Conservation (phyloP, 1,140 invertebrate species). For the Tenebrio molitor region DNA sequence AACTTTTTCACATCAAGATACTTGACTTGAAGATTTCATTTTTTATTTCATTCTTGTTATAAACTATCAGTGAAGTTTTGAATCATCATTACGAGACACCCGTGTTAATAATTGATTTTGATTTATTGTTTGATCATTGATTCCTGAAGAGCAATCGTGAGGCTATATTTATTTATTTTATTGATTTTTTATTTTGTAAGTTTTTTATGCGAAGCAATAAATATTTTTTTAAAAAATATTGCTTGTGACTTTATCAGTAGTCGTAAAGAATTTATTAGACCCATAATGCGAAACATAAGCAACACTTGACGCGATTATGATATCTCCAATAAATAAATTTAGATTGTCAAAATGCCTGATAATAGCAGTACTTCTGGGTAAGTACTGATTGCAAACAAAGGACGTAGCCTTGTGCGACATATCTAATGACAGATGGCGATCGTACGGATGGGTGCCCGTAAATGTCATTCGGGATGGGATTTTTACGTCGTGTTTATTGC, state of each 20-base stretch:
- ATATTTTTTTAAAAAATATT: conserved; percentile 7
- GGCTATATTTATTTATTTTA: conserved; percentile 32
- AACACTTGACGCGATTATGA: conserved; percentile 12
- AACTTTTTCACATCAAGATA: too few species aligned
- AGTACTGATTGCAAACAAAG: conserved; percentile 15
- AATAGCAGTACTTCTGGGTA: conserved; percentile 22
- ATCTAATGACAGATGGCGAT: conserved; percentile 11
- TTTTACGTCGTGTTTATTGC: too few species aligned
- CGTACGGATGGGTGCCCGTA: neutral
- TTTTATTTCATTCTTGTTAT: too few species aligned
- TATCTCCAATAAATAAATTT: conserved; percentile 22
- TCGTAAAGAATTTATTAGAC: conserved; percentile 15
- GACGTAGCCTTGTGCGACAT: neutral
- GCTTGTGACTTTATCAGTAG: neutral
- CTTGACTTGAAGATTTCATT: too few species aligned
- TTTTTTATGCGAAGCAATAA: conserved; percentile 20
- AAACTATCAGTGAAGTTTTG: too few species aligned
- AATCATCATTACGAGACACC: neutral
- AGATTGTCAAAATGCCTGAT: conserved; percentile 18
- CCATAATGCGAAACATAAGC: conserved; percentile 2
- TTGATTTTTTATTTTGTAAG: conserved; percentile 7
- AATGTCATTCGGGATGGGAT: neutral
- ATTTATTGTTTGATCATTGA: neutral
- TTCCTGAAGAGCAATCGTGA: conserved; percentile 34
- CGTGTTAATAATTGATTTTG: neutral